Evolutionary conservation across 2,113 vertebrate genomes (phyloP).

Genomic region (Aspidoscelis tigris): DNA sequence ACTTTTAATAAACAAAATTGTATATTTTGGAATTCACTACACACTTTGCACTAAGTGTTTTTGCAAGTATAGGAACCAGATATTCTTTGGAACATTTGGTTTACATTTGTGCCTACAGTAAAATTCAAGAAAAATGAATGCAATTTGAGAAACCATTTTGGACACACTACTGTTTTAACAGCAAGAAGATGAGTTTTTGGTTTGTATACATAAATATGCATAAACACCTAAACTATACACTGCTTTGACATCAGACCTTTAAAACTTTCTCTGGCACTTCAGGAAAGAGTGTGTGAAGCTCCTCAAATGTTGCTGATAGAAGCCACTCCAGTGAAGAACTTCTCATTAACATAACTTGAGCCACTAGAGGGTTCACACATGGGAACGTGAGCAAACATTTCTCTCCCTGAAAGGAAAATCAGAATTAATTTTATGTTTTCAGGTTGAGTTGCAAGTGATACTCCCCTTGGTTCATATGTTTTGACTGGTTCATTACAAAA

Average conservation of each 20-base stretch:
- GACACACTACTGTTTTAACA: not conserved
- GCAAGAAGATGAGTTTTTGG: not conserved
- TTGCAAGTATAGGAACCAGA: not conserved
- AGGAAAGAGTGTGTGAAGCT: slow-evolving; percentile 85
- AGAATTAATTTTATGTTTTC: slow-evolving; percentile 46
- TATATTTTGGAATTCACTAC: too few species aligned
- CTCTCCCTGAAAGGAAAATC: slow-evolving; percentile 80
- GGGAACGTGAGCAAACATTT: slow-evolving; percentile 84
- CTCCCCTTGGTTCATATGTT: too few species aligned
- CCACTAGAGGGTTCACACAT: slow-evolving; percentile 86
- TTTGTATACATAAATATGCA: not conserved
- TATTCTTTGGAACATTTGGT: not conserved
- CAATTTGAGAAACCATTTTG: not conserved
- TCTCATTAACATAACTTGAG: slow-evolving; percentile 88
- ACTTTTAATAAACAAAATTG: slow-evolving; percentile 1
- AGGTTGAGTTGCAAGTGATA: not conserved
- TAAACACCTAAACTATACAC: not conserved
- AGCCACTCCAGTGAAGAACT: slow-evolving; percentile 80
- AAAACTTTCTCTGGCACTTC: slow-evolving; percentile 88
- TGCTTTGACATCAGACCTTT: slow-evolving; percentile 79
- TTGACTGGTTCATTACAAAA: too few species aligned
- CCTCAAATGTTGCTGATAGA: slow-evolving; percentile 77
- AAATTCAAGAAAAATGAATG: not conserved
- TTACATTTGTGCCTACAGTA: not conserved
- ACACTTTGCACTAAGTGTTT: not conserved